These are phyloP conservation scores for Andrena trimmerana DNA, from an alignment of 2,888 invertebrate genomes.

Conservation along the genomic window DNA sequence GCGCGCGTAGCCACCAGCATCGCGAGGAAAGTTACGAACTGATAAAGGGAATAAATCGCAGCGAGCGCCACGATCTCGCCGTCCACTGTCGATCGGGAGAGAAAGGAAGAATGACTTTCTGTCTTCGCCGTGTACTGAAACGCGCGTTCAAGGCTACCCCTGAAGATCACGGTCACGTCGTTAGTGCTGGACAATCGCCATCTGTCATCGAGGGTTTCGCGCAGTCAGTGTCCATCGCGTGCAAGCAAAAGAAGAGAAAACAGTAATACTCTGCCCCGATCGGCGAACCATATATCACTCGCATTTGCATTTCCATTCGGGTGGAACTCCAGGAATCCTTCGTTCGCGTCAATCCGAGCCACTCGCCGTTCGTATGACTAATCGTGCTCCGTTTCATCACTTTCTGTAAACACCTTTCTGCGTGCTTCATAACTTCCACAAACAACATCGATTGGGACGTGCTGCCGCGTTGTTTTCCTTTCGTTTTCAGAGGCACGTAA, in stretches of 20 bases:
- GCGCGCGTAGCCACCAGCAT: slow-evolving; percentile 47
- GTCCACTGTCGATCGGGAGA: slow-evolving; percentile 48
- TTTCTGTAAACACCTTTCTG: background rate
- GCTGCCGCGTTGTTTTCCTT: background rate
- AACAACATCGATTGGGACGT: background rate
- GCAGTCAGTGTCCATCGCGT: slow-evolving; percentile 21
- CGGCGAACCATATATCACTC: slow-evolving; percentile 22
- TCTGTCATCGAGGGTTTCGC: slow-evolving; percentile 50
- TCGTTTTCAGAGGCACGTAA: background rate
- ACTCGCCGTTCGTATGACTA: slow-evolving; percentile 15
- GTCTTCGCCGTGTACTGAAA: slow-evolving; percentile 59
- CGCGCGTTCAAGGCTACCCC: slow-evolving; percentile 67
- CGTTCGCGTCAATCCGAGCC: slow-evolving; percentile 22
- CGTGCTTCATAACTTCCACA: background rate
- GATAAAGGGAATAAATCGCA: slow-evolving; percentile 53
- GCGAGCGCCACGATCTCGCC: slow-evolving; percentile 14
- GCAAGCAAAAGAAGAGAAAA: slow-evolving; percentile 23
- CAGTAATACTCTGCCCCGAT: slow-evolving; percentile 19
- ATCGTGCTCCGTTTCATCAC: background rate
- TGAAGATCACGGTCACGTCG: slow-evolving; percentile 72
- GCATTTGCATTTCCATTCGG: slow-evolving; percentile 29
- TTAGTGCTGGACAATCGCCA: slow-evolving; percentile 55
- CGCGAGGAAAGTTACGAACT: slow-evolving; percentile 44
- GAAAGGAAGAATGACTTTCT: slow-evolving; percentile 69
- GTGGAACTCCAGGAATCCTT: slow-evolving; percentile 13